Evolutionary conservation across 2,888 invertebrate species (phyloP).

Genomic region (Tachina fera): DNA sequence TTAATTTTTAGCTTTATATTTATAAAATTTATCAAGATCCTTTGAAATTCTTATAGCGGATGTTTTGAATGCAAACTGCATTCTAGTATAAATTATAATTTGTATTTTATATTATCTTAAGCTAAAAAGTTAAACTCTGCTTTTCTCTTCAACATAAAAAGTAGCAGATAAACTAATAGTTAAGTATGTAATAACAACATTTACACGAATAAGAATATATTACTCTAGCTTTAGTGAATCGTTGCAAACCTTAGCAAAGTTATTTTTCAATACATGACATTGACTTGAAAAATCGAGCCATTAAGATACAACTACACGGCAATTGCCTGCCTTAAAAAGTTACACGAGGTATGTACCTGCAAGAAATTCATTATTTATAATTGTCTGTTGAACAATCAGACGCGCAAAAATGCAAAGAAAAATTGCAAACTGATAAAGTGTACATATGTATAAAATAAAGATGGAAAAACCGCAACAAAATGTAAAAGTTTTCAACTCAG

Average conservation of each 20-base stretch:
- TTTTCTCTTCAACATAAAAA: not conserved
- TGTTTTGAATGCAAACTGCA: not conserved
- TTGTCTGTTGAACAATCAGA: constrained; percentile 31
- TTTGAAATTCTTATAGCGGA: not conserved
- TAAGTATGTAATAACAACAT: not conserved
- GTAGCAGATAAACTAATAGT: not conserved
- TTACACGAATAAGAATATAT: not conserved
- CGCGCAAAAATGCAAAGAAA: constrained; percentile 21
- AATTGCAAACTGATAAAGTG: constrained; percentile 13
- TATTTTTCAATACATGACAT: constrained; percentile 1
- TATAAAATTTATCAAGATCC: not conserved
- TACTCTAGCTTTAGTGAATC: not conserved
- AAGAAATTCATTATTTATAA: not conserved
- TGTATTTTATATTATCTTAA: no score
- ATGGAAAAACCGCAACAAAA: constrained; percentile 15
- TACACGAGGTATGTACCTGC: constrained; percentile 4
- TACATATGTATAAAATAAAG: not conserved
- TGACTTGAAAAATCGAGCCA: constrained; percentile 4
- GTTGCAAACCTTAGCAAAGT: not conserved
- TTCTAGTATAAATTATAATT: not conserved
- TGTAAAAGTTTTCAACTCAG: constrained; percentile 50
- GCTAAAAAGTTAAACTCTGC: not conserved
- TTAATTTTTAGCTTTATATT: no score
- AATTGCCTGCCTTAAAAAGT: not conserved
- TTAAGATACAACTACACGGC: constrained; percentile 8